Percentiles rank a stretch among this genome's conserved stretches.
Conservation (phyloP, 2,797 vertebrate species). For the Podarcis siculus region DNA sequence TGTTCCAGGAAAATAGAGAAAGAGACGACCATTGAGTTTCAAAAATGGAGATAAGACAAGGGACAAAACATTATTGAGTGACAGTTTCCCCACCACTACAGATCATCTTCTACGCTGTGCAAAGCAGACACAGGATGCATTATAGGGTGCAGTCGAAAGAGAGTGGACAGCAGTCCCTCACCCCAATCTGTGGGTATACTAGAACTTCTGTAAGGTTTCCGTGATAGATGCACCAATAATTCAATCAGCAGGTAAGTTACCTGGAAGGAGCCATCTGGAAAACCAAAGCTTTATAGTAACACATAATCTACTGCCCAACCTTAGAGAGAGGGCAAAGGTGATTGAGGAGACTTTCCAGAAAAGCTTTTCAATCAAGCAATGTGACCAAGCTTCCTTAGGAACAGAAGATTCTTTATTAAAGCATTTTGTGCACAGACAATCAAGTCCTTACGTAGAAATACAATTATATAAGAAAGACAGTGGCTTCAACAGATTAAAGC, state of each 20-base stretch:
- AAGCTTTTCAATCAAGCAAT: constrained; percentile 7
- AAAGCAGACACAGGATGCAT: too few species aligned
- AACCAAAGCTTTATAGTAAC: not conserved
- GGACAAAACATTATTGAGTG: too few species aligned
- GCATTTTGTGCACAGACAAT: constrained; percentile 73
- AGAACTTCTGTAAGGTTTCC: not conserved
- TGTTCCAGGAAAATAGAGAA: too few species aligned
- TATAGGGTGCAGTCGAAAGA: too few species aligned
- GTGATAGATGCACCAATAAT: not conserved
- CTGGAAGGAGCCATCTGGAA: not conserved
- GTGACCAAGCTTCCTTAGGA: constrained; percentile 77
- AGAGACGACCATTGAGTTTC: too few species aligned
- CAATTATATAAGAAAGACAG: constrained; percentile 70
- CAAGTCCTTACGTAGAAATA: constrained; percentile 71
- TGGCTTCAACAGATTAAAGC: constrained; percentile 73
- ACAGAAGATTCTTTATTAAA: constrained; percentile 80
- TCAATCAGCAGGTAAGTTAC: not conserved
- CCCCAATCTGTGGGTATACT: not conserved
- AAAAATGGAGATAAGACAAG: too few species aligned
- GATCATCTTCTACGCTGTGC: not conserved
- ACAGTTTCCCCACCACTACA: too few species aligned
- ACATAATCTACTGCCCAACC: not conserved
- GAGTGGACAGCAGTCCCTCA: too few species aligned
- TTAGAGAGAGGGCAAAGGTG: not conserved
- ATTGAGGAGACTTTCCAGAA: not conserved